Base-by-base conservation (phyloP, 1,140 invertebrate species). In the Myzus persicae region DNA sequence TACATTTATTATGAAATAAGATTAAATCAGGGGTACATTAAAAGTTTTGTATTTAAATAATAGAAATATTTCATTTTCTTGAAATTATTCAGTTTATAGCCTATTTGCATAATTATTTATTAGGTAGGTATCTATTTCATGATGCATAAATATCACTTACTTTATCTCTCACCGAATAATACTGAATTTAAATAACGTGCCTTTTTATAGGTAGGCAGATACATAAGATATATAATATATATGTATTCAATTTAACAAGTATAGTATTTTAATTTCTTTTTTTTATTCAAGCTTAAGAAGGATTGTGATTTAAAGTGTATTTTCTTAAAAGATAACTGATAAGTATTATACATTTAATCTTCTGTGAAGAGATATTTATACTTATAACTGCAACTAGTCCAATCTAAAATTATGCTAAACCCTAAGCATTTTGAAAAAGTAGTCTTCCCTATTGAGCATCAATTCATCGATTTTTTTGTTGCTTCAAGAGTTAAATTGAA, bases 251-350 rank as follows among this genome's bases (percentile, higher is more conserved):
- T 18, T 76, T n/a, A 76, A n/a, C 59, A n/a, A 76, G 59, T 76
- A 76, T 18, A n/a, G n/a, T n/a, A 36, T 76, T 76, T 76, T 18
- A 76, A n/a, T n/a, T 76, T 59, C n/a, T 59, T 54, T 22, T 59
- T 67, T 76, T 76, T 76, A 67, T 67, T 31, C 59, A n/a, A 76
- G 59, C 59, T 76, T 20, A 76, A 76, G 31, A 76, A 76, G 59
- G 31, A 76, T 76, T n/a, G n/a, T 5, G 59, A 18, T n/a, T 76
- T n/a, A 76, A 67, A n/a, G 31, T n/a, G n/a, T 18, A 76, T 18
- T 76, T 76, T n/a, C n/a, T n/a, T n/a, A 76, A 76, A 76, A 76
- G 59, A 76, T n/a, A 67, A 67, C 31, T 67, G 59, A 76, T n/a
- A 67, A 67, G 59, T 67, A n/a, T 31, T 59, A 76, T 76, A n/a